These are phyloP conservation scores for Protodeltote pygarga DNA, from an alignment of 2,888 invertebrate species.

Conservation along the genomic window DNA sequence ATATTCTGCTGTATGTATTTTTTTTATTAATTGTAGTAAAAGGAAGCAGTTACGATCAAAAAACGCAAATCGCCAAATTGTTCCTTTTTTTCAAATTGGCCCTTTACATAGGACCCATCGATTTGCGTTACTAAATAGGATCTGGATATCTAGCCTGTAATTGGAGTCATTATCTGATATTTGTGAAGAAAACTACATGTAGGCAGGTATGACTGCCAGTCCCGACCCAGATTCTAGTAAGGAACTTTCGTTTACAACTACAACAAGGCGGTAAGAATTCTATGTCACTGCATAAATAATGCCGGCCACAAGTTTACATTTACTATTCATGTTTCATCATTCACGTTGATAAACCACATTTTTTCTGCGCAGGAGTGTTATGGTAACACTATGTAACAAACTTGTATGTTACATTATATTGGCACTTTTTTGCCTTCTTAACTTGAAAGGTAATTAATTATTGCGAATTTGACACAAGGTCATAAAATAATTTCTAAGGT, in stretches of 20 bases:
- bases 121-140: too few species aligned
- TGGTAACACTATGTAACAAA: conserved; percentile 33
- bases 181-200: too few species aligned
- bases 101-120: too few species aligned
- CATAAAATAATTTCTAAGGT: too few species aligned
- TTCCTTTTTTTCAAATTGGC: too few species aligned
- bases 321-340: conserved; percentile 36
- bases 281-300: conserved; percentile 30
- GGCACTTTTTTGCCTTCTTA: conserved; percentile 3
- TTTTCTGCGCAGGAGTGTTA: conserved; percentile 30
- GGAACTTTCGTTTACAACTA: not conserved
- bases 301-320: conserved; percentile 15
- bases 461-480: not conserved
- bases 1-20: too few species aligned
- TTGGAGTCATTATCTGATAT: too few species aligned
- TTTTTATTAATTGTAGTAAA: too few species aligned
- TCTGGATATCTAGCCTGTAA: too few species aligned
- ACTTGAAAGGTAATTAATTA: not conserved
- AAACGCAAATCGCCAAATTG: too few species aligned
- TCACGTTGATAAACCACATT: conserved; percentile 14
- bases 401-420: conserved; percentile 32
- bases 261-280: conserved; percentile 13
- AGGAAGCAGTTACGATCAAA: too few species aligned
- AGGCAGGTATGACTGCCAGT: too few species aligned
- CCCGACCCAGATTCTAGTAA: not conserved